Evolutionary conservation across 2,113 vertebrate genomes (phyloP), one percentile per base, ranked within the genome.

Genomic region (Ailurus styani): DNA sequence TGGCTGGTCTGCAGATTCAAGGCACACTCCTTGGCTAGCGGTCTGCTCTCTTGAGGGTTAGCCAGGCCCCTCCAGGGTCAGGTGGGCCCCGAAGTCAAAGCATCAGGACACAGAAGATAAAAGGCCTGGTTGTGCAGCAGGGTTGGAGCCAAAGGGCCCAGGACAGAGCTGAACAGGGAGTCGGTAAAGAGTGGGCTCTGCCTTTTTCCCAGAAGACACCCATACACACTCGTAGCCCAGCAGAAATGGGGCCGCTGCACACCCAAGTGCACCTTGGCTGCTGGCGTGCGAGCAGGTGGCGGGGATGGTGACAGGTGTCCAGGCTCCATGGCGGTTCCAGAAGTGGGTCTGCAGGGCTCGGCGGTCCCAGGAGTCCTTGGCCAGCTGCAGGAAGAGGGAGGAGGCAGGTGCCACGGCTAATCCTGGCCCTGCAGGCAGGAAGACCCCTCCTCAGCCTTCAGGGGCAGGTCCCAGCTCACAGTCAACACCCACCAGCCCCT

Each of bases 341-440:
- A 79, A 34, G 1, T 1, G 37, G 64, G 29, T 72, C 66, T 89
- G 7, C 66, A 60, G 79, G 72, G 57, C 45, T 52, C 23, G 13
- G 12, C 6, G 25, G 47, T 55, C 88, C 66, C 77, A 0, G 27
- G 70, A 66, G 72, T 18, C 90, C 57, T 77, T 50, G 45, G 50
- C 72, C 82, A 54, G 81, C 70, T 8, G n/a, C 87, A 83, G 87
- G 75, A 57, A 66, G 52, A 45, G 72, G 25, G 21, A 0, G 17
- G 3, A 2, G 14, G 23, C 18, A 0, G 3, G 13, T 1, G 3
- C 4, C 5, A 0, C 1, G 27, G 90, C 81, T 79, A 34, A 57
- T 17, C 31, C 5, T 34, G 21, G 21, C 72, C 5, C 3, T 2
- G 52, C 23, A 4, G n/a, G 70, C 6, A 2, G 73, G 62, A 23